A percentile compares a stretch with the other conserved stretches of the same genome.
phyloP scores from a whole-genome alignment of 2,888 invertebrate genomes.

The Phalera bucephala region DNA sequence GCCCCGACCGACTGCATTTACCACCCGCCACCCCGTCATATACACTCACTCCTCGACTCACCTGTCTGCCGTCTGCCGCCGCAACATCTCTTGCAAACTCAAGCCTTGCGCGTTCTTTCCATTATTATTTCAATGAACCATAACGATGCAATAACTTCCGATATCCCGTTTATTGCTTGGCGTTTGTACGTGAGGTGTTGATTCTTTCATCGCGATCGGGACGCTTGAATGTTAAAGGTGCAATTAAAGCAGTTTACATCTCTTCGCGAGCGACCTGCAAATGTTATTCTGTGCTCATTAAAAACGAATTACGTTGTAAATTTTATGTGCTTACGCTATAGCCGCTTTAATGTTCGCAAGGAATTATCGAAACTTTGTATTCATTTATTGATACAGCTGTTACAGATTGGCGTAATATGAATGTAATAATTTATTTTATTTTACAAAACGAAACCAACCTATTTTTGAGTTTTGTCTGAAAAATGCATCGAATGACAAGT shows the following conservation, averaged over 20 bases:
- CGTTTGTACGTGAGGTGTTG: constrained; percentile 65
- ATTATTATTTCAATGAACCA: constrained; percentile 37
- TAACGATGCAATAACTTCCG: constrained; percentile 26
- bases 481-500: too few relatives aligned
- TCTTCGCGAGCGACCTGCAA: constrained; percentile 71
- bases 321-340: constrained; percentile 61
- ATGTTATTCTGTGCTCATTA: constrained; percentile 73
- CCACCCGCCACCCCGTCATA: constrained; percentile 68
- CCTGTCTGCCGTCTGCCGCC: constrained; percentile 59
- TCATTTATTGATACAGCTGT: neutral
- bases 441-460: too few relatives aligned
- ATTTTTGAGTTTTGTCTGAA: too few relatives aligned
- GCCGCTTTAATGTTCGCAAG: constrained; percentile 54
- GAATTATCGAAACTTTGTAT: constrained; percentile 63
- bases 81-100: constrained; percentile 49
- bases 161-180: constrained; percentile 39
- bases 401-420: neutral
- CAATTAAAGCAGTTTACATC: constrained; percentile 74
- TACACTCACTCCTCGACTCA: constrained; percentile 45
- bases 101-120: constrained; percentile 25
- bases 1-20: constrained; percentile 81
- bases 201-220: constrained; percentile 53
- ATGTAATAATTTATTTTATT: too few relatives aligned
- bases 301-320: constrained; percentile 72
- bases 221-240: constrained; percentile 50